phyloP scores from a whole-genome alignment of 92 coral and sea anemone species.

The Epizoanthus illoricatus region DNA sequence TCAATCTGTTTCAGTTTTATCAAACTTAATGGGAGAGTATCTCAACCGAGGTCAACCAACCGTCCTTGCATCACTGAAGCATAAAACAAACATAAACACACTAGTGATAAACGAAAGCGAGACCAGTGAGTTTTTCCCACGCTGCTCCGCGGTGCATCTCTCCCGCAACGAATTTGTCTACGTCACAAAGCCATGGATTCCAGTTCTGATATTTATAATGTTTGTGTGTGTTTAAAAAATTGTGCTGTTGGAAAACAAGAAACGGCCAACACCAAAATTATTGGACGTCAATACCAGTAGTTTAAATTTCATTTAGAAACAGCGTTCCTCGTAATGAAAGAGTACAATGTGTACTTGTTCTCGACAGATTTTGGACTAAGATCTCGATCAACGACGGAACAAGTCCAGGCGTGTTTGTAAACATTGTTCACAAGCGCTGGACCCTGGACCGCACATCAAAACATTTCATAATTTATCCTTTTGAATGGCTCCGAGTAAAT shows the following conservation, averaged over 20 bases:
- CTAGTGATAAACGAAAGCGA: too few species aligned
- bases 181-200: constrained; percentile 19
- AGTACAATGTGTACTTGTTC: neutral
- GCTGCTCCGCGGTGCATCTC: too few species aligned
- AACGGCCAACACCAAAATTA: neutral
- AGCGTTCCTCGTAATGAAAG: neutral
- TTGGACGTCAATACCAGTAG: neutral
- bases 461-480: neutral
- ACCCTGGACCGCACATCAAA: constrained; percentile 18
- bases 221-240: neutral
- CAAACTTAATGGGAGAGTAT: too few species aligned
- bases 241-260: constrained; percentile 23
- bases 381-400: neutral
- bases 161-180: too few species aligned
- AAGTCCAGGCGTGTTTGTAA: constrained; percentile 38
- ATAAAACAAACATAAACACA: too few species aligned
- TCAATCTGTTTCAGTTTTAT: too few species aligned
- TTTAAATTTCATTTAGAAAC: neutral
- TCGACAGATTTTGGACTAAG: neutral
- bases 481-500: neutral
- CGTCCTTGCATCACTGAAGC: too few species aligned
- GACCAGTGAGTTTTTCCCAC: too few species aligned
- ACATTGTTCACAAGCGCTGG: constrained; percentile 18
- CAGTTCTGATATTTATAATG: neutral
- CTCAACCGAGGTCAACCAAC: too few species aligned